phyloP scores from a whole-genome alignment of 2,888 invertebrate genomes.

The Julus scandinavius region DNA sequence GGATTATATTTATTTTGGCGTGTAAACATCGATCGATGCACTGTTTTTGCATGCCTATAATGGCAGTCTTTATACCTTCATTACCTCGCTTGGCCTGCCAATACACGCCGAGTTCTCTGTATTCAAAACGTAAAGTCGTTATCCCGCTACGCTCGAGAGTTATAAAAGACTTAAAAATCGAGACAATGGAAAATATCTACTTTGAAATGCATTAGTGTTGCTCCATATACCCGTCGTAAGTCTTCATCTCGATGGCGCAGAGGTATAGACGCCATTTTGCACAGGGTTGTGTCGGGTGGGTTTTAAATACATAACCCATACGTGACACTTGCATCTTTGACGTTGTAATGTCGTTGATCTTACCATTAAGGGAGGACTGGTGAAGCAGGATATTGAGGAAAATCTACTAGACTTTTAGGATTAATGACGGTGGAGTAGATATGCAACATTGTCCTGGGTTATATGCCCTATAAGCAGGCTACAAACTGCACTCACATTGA shows the following conservation, averaged over 20 bases:
- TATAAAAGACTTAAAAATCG: conserved; percentile 42
- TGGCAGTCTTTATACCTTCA: conserved; percentile 23
- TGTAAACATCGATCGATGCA: conserved; percentile 43
- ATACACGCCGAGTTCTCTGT: conserved; percentile 37
- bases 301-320: not conserved
- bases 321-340: conserved; percentile 28
- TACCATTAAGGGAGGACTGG: conserved; percentile 11
- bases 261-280: conserved; percentile 20
- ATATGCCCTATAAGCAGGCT: not conserved
- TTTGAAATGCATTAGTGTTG: conserved; percentile 39
- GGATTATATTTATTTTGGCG: conserved; percentile 37
- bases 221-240: conserved; percentile 35
- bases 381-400: conserved; percentile 13
- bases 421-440: conserved; percentile 1
- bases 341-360: not conserved
- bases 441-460: not conserved
- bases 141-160: conserved; percentile 31
- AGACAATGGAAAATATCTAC: conserved; percentile 45
- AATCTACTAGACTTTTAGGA: not conserved
- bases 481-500: not conserved
- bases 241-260: conserved; percentile 15
- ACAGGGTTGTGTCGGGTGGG: not conserved
- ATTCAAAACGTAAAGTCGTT: conserved; percentile 45
- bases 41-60: conserved; percentile 27
- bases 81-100: conserved; percentile 45